These are phyloP conservation scores for Melipona bicolor DNA, from an alignment of 2,888 invertebrate species.

Conservation along the genomic window DNA sequence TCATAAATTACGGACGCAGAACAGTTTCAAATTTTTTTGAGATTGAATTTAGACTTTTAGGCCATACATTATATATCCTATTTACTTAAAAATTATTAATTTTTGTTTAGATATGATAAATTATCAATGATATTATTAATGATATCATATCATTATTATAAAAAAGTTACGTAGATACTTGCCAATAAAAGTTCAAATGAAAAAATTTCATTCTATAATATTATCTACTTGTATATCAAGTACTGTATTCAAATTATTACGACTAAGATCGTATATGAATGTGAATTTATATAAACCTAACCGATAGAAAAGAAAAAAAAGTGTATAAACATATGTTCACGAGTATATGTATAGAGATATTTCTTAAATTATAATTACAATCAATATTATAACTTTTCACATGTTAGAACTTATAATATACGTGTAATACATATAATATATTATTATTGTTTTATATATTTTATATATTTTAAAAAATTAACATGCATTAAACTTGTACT, in stretches of 20 bases:
- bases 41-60: slow-evolving; percentile 1
- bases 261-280: background rate
- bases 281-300: background rate
- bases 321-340: background rate
- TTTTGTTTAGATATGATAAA: background rate
- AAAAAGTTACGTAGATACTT: background rate
- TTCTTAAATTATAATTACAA: background rate
- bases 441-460: background rate
- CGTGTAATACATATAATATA: background rate
- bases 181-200: background rate
- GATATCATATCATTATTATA: background rate
- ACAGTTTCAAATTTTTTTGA: slow-evolving; percentile 35
- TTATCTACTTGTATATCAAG: background rate
- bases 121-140: no score
- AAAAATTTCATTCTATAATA: background rate
- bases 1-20: slow-evolving; percentile 54
- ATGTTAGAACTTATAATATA: background rate
- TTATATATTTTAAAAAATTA: background rate
- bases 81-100: slow-evolving; percentile 5
- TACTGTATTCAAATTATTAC: background rate
- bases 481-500: background rate
- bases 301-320: background rate
- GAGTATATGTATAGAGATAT: no score
- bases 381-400: background rate
- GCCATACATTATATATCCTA: background rate